These are phyloP conservation scores for Pinctada fucata DNA, from an alignment of 2,888 invertebrate genomes.

Conservation along the genomic window DNA sequence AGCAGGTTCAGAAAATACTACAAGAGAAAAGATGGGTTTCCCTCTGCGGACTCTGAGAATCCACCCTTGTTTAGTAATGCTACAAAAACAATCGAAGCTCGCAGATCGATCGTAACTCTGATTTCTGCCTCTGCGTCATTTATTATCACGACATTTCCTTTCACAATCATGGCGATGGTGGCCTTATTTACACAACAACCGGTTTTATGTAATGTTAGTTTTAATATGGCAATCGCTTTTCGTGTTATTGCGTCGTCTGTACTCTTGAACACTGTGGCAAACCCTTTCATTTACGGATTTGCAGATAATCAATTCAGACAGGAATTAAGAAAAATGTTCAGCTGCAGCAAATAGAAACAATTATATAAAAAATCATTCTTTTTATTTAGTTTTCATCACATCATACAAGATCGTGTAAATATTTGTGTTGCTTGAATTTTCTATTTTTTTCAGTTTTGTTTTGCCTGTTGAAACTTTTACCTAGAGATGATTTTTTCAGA, in stretches of 20 bases:
- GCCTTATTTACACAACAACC: neutral
- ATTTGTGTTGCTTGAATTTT: too few relatives aligned
- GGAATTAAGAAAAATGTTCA: constrained; percentile 7
- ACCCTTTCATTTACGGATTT: constrained; percentile 15
- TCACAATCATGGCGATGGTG: constrained; percentile 9
- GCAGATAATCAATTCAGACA: constrained; percentile 18
- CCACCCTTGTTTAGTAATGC: constrained; percentile 5
- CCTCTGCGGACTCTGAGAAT: neutral
- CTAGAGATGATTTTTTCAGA: too few relatives aligned
- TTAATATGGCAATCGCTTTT: neutral
- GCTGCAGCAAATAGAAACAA: neutral
- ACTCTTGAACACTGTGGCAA: constrained; percentile 3
- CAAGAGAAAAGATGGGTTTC: constrained; percentile 6
- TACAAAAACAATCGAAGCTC: neutral
- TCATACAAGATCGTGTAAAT: too few relatives aligned
- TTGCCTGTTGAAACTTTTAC: too few relatives aligned
- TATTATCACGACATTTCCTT: constrained; percentile 17
- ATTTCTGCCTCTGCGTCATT: constrained; percentile 5
- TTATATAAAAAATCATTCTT: too few relatives aligned
- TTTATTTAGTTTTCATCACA: too few relatives aligned
- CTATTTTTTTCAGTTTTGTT: too few relatives aligned
- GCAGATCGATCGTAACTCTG: neutral
- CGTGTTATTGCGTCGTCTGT: neutral
- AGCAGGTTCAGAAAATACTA: constrained; percentile 4
- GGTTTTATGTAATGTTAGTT: neutral